A percentile compares a stretch with the other conserved stretches of the same genome.
phyloP scores from a whole-genome alignment of 2,797 vertebrate species.

The Cossypha heuglini region DNA sequence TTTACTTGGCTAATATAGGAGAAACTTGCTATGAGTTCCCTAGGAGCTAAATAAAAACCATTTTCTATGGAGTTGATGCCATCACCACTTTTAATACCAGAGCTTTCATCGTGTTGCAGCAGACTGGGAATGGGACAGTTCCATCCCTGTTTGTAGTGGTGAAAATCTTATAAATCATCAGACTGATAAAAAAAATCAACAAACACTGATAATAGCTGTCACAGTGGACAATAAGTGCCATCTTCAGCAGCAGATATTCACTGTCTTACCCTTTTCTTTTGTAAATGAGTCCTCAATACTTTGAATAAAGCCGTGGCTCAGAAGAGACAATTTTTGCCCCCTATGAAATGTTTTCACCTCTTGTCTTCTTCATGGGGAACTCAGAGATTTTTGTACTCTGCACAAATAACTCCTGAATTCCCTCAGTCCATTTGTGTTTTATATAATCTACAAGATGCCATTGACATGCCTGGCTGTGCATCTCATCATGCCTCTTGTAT shows the following conservation, averaged over 20 bases:
- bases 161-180: neutral
- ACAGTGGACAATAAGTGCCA: neutral
- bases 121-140: neutral
- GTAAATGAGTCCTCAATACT: neutral
- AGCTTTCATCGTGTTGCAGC: neutral
- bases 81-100: neutral
- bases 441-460: neutral
- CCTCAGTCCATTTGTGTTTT: neutral
- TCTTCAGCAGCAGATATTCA: neutral
- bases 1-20: neutral
- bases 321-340: accelerated
- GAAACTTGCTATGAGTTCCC: neutral
- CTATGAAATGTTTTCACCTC: neutral
- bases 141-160: neutral
- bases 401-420: neutral
- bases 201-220: neutral
- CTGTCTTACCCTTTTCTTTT: neutral
- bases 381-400: neutral
- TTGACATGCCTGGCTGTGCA: neutral
- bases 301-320: neutral
- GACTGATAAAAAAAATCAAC: neutral
- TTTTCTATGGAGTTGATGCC: neutral
- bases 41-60: neutral
- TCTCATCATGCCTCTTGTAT: neutral
- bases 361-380: neutral